Conservation (phyloP, 2,888 invertebrate species). For the Cybosia mesomella region DNA sequence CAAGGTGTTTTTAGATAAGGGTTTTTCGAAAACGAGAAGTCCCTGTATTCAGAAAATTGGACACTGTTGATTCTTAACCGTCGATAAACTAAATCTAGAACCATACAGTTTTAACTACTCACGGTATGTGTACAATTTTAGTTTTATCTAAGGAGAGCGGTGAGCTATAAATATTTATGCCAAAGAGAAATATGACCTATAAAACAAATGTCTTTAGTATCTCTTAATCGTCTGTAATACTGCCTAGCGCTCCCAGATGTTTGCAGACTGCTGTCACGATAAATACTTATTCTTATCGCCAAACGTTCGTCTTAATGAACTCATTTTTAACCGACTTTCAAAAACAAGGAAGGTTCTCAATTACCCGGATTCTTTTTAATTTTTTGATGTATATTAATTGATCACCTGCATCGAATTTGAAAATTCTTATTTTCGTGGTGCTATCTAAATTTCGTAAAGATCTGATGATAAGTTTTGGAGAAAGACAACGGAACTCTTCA, state of each 20-base stretch:
- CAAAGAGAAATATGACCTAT: conserved; percentile 12
- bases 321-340: too few species aligned
- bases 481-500: too few species aligned
- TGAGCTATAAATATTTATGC: conserved; percentile 14
- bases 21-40: too few species aligned
- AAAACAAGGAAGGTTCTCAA: too few species aligned
- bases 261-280: background rate
- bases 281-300: background rate
- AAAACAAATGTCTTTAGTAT: conserved; percentile 9
- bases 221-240: background rate
- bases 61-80: background rate
- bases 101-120: background rate
- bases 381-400: too few species aligned
- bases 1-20: too few species aligned
- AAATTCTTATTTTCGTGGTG: too few species aligned
- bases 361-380: too few species aligned
- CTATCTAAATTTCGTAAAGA: too few species aligned
- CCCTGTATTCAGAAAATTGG: background rate
- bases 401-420: too few species aligned
- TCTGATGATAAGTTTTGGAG: too few species aligned
- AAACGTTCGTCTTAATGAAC: background rate
- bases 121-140: conserved; percentile 1
- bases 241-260: conserved; percentile 4
- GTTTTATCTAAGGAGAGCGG: background rate
- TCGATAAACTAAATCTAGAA: background rate